Percentiles rank a stretch among this genome's conserved stretches.
Evolutionary conservation across 2,113 vertebrate species (phyloP).

Genomic region (Myrmecophaga tridactyla): DNA sequence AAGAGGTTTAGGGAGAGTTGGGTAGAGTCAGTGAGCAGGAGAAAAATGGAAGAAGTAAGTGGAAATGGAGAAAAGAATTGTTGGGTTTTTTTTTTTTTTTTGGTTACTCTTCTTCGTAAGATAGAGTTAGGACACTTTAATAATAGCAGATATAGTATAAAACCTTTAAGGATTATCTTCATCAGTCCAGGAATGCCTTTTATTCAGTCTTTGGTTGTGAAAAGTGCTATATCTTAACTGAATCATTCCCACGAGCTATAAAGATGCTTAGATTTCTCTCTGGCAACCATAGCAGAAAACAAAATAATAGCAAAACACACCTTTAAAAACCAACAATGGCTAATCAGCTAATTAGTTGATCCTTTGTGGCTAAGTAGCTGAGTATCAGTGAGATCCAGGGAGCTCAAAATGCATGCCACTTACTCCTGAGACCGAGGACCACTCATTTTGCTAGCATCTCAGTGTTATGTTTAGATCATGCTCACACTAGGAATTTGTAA

Average conservation of each 20-base stretch:
- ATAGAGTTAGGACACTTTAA: background rate
- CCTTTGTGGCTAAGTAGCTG: background rate
- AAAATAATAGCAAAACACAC: background rate
- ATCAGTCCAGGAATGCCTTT: background rate
- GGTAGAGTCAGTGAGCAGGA: background rate
- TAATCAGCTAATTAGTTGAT: background rate
- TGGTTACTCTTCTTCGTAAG: background rate
- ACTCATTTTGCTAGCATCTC: background rate
- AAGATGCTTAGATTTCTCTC: background rate
- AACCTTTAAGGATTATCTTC: background rate
- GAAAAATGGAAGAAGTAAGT: background rate
- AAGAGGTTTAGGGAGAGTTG: background rate
- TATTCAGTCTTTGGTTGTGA: background rate
- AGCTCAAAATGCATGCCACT: background rate
- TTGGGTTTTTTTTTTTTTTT: background rate
- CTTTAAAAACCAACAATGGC: background rate
- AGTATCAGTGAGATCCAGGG: background rate
- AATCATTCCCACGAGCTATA: background rate
- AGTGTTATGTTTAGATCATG: background rate
- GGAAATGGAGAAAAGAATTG: background rate
- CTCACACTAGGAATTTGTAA: background rate
- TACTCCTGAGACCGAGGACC: background rate
- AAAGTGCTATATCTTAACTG: background rate
- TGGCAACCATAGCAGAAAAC: background rate
- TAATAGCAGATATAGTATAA: background rate